Conservation (phyloP, 1,140 invertebrate species). For the Drosophila sulfurigaster region DNA sequence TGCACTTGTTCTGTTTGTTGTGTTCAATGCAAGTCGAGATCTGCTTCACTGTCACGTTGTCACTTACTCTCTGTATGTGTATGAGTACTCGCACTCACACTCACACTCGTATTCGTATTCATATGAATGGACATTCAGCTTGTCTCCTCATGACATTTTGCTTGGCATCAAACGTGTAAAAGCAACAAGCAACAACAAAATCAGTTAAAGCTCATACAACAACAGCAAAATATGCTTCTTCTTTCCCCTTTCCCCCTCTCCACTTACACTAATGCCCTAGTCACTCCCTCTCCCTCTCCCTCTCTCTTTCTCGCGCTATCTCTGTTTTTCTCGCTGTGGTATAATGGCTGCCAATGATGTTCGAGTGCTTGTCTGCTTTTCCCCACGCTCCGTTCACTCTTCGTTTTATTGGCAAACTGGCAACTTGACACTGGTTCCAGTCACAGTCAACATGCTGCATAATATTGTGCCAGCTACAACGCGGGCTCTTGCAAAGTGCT, state of each 20-base stretch:
- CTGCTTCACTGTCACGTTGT: conserved; percentile 42
- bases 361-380: conserved; percentile 11
- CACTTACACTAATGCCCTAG: neutral
- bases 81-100: no score
- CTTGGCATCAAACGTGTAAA: conserved; percentile 72
- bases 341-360: conserved; percentile 28
- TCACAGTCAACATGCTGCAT: no score
- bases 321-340: neutral
- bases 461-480: no score
- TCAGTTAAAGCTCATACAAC: conserved; percentile 27
- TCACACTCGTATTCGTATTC: no score
- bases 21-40: conserved; percentile 17
- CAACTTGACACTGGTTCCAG: conserved; percentile 9
- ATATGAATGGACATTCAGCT: conserved; percentile 48
- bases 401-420: conserved; percentile 1
- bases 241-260: no score
- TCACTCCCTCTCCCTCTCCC: neutral
- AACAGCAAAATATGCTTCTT: neutral
- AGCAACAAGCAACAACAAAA: conserved; percentile 60
- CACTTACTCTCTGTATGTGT: no score
- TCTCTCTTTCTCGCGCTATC: neutral
- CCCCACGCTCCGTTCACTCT: neutral
- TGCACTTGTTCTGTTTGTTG: conserved; percentile 64
- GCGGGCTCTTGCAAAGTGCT: no score
- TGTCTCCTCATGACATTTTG: conserved; percentile 64